A percentile compares a stretch with the other conserved stretches of the same genome.
phyloP scores from a whole-genome alignment of 1,140 invertebrate genomes.

The Augochlora pura region DNA sequence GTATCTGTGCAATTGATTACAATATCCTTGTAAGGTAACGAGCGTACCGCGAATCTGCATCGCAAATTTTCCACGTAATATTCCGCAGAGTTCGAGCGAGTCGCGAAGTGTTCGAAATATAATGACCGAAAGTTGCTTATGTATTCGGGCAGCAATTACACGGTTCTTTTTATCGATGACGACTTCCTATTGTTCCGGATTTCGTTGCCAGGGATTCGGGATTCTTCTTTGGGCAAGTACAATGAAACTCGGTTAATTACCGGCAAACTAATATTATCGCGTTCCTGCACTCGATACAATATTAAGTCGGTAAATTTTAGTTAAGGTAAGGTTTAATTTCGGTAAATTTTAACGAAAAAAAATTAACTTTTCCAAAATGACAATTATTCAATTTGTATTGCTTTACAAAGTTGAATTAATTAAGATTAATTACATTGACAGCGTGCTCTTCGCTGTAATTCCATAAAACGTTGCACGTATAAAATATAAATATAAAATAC shows the following conservation, averaged over 20 bases:
- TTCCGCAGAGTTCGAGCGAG: not conserved
- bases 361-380: no score
- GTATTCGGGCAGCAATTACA: slow-evolving; percentile 6
- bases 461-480: no score
- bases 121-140: not conserved
- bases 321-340: no score
- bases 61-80: not conserved
- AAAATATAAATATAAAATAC: no score
- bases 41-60: not conserved
- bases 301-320: no score
- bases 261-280: slow-evolving; percentile 43
- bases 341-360: no score
- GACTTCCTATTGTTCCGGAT: not conserved
- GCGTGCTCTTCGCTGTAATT: no score
- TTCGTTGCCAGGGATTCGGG: not conserved
- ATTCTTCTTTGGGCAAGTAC: not conserved
- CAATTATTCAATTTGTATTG: no score
- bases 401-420: no score
- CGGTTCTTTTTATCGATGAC: not conserved
- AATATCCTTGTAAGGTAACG: not conserved
- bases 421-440: no score
- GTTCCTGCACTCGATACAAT: slow-evolving; percentile 30
- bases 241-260: slow-evolving; percentile 44
- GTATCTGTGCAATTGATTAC: not conserved
- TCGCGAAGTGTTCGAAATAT: not conserved